Evolutionary conservation across 1,140 invertebrate species (phyloP).

Genomic region (Nephila pilipes): DNA sequence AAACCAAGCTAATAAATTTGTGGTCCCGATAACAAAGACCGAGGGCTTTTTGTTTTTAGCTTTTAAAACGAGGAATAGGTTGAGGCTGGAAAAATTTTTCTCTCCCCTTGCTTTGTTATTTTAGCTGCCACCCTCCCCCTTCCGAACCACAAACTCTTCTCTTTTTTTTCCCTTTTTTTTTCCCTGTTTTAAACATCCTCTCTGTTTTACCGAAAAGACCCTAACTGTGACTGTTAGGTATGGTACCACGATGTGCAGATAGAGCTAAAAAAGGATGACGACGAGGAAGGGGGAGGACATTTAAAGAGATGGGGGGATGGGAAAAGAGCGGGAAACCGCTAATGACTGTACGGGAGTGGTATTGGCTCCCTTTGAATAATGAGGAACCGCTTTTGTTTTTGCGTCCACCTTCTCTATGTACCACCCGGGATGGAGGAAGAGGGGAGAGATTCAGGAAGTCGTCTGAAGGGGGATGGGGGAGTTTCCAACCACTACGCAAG

Average conservation of each 20-base stretch:
- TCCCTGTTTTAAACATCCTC: slow-evolving; percentile 55
- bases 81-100: slow-evolving; percentile 42
- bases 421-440: not conserved
- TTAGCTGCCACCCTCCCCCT: slow-evolving; percentile 38
- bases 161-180: slow-evolving; percentile 26
- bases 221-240: slow-evolving; percentile 46
- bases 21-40: slow-evolving; percentile 71
- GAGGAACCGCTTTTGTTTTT: slow-evolving; percentile 67
- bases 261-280: slow-evolving; percentile 55
- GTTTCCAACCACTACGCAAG: slow-evolving; percentile 56
- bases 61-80: slow-evolving; percentile 52
- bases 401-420: slow-evolving; percentile 61
- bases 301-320: not conserved
- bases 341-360: slow-evolving; percentile 70
- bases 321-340: slow-evolving; percentile 72
- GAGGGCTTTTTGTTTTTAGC: slow-evolving; percentile 66
- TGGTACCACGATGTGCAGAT: slow-evolving; percentile 35
- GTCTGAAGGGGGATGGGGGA: slow-evolving; percentile 18
- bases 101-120: slow-evolving; percentile 60
- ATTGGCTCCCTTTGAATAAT: slow-evolving; percentile 75
- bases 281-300: not conserved
- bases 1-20: slow-evolving; percentile 75
- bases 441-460: slow-evolving; percentile 36
- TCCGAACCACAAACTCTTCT: slow-evolving; percentile 23
- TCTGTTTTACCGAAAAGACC: slow-evolving; percentile 1